Conservation (phyloP, 2,797 vertebrate species). For the Falco concolor region DNA sequence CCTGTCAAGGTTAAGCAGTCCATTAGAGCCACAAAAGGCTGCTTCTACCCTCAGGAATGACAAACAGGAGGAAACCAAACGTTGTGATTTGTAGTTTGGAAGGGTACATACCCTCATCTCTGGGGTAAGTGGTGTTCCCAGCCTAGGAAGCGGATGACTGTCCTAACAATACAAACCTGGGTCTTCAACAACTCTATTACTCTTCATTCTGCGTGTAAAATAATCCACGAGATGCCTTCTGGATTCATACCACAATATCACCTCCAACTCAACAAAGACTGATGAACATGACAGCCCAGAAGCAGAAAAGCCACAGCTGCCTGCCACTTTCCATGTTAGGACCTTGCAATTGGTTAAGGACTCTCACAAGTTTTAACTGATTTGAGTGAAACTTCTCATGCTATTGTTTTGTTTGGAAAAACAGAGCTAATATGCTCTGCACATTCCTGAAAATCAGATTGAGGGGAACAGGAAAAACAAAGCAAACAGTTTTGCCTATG, state of each 20-base stretch:
- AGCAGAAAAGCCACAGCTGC: neutral
- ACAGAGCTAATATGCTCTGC: neutral
- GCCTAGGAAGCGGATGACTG: neutral
- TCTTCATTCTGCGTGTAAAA: neutral
- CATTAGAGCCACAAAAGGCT: neutral
- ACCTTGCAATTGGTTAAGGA: neutral
- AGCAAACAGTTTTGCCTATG: conserved; percentile 21
- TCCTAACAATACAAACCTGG: neutral
- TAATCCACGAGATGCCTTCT: neutral
- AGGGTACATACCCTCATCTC: neutral
- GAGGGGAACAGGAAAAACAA: conserved; percentile 17
- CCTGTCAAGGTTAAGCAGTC: neutral
- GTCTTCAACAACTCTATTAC: neutral
- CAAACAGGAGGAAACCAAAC: neutral
- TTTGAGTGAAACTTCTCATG: neutral
- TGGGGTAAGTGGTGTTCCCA: neutral
- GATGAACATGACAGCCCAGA: neutral
- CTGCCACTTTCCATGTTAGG: neutral
- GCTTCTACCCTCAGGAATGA: neutral
- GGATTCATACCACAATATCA: neutral
- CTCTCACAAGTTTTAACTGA: neutral
- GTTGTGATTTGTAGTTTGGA: neutral
- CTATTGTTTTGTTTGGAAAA: conserved; percentile 28
- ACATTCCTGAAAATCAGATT: conserved; percentile 23
- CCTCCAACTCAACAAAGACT: neutral